These are phyloP conservation scores for Ceratina calcarata DNA, from an alignment of 1,140 invertebrate genomes.

Conservation along the genomic window DNA sequence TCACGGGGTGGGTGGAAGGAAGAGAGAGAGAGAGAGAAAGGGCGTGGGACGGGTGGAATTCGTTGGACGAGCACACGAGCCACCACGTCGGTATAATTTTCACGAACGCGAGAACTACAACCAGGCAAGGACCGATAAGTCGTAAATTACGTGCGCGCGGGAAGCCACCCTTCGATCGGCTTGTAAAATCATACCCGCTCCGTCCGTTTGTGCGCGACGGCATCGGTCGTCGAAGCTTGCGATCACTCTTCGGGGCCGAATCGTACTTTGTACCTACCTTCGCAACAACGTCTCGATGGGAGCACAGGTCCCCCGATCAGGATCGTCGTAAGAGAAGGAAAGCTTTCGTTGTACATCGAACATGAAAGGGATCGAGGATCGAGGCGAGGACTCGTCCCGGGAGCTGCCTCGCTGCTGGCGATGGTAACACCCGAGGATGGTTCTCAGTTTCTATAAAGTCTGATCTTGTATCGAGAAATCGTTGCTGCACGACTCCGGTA, in stretches of 20 bases:
- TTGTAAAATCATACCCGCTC: conserved; percentile 55
- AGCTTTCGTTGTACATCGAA: too few species aligned
- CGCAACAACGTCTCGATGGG: too few species aligned
- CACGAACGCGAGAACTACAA: conserved; percentile 71
- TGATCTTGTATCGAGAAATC: too few species aligned
- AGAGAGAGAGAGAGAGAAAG: neutral
- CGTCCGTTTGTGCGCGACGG: conserved; percentile 64
- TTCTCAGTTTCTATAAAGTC: too few species aligned
- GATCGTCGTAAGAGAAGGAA: neutral
- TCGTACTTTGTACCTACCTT: conserved; percentile 34
- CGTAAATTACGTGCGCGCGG: conserved; percentile 70
- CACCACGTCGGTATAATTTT: conserved; percentile 71
- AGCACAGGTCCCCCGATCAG: neutral
- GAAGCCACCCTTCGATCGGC: conserved; percentile 44
- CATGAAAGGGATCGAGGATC: conserved; percentile 30
- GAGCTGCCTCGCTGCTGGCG: too few species aligned
- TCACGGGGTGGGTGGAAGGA: neutral
- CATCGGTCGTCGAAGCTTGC: conserved; percentile 53
- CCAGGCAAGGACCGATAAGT: conserved; percentile 66
- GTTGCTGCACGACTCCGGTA: too few species aligned
- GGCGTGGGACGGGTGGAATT: neutral
- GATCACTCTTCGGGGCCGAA: conserved; percentile 40
- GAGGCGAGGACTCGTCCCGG: neutral
- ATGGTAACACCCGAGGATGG: too few species aligned
- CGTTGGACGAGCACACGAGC: conserved; percentile 37